These are phyloP conservation scores for Clepsis dumicolana DNA, from an alignment of 2,888 invertebrate species.

Conservation along the genomic window DNA sequence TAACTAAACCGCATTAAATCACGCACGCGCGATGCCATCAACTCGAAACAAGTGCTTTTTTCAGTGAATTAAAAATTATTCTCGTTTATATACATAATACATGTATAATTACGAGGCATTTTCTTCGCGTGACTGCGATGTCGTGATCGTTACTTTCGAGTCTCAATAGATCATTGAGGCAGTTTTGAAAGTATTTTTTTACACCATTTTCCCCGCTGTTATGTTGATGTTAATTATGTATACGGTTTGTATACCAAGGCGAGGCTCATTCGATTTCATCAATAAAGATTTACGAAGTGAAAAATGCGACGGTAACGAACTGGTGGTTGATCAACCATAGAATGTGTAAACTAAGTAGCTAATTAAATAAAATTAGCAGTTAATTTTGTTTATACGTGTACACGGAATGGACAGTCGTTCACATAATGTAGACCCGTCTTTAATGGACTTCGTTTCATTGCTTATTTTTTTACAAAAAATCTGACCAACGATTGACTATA, in stretches of 20 bases:
- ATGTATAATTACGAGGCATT: constrained; percentile 63
- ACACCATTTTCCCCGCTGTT: constrained; percentile 75
- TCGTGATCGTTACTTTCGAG: constrained; percentile 72
- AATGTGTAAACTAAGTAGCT: not conserved
- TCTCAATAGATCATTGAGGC: constrained; percentile 63
- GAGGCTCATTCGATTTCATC: constrained; percentile 40
- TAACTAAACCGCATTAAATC: not conserved
- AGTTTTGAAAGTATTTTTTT: constrained; percentile 78
- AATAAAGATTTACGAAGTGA: constrained; percentile 34
- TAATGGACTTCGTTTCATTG: no score
- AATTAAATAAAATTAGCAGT: not conserved
- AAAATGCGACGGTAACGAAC: constrained; percentile 18
- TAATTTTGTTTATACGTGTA: no score
- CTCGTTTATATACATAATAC: constrained; percentile 61
- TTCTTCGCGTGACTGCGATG: constrained; percentile 62
- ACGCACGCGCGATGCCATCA: constrained; percentile 1
- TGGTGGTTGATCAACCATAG: not conserved
- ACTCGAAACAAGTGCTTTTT: constrained; percentile 18
- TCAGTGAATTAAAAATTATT: constrained; percentile 48
- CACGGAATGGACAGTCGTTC: no score
- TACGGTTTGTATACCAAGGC: constrained; percentile 28
- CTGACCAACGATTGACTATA: no score
- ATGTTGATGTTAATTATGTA: constrained; percentile 57
- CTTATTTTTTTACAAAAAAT: no score
- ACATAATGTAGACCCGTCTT: no score